These are phyloP conservation scores for Ypsolopha scabrella DNA, from an alignment of 2,888 invertebrate genomes.

Conservation along the genomic window DNA sequence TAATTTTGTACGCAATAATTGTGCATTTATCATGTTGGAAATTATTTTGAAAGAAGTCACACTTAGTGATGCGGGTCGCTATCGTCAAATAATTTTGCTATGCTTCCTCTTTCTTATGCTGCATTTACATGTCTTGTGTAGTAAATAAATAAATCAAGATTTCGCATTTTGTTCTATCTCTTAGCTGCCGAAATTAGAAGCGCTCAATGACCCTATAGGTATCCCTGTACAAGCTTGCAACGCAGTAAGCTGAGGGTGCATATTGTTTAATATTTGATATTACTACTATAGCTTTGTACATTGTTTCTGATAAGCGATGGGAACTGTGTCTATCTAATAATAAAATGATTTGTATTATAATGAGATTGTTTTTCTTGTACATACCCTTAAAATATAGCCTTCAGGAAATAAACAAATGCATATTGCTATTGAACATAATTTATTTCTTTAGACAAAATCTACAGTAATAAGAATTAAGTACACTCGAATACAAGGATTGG, in stretches of 20 bases:
- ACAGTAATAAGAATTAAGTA: conserved; percentile 66
- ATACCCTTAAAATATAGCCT: conserved; percentile 1
- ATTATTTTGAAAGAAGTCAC: not conserved
- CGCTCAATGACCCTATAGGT: conserved; percentile 63
- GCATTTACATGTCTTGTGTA: conserved; percentile 62
- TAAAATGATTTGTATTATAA: conserved; percentile 80
- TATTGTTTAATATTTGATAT: conserved; percentile 71
- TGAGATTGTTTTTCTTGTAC: conserved; percentile 27
- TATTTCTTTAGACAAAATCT: conserved; percentile 67
- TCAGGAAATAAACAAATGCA: conserved; percentile 18
- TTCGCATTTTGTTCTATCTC: conserved; percentile 63
- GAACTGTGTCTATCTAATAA: conserved; percentile 79
- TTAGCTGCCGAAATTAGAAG: conserved; percentile 63
- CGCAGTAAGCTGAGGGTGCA: conserved; percentile 67
- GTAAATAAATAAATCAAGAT: conserved; percentile 49
- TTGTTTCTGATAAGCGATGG: conserved; percentile 78
- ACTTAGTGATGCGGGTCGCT: conserved; percentile 2
- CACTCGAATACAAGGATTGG: conserved; percentile 68
- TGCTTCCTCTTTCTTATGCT: conserved; percentile 60
- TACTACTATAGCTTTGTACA: conserved; percentile 78
- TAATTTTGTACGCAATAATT: not conserved
- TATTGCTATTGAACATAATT: conserved; percentile 64
- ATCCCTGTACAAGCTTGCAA: conserved; percentile 62
- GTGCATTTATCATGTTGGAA: not conserved
- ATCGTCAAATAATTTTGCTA: conserved; percentile 44